Evolutionary conservation across 2,888 invertebrate species (phyloP).

Genomic region (Cheilosia pagana): DNA sequence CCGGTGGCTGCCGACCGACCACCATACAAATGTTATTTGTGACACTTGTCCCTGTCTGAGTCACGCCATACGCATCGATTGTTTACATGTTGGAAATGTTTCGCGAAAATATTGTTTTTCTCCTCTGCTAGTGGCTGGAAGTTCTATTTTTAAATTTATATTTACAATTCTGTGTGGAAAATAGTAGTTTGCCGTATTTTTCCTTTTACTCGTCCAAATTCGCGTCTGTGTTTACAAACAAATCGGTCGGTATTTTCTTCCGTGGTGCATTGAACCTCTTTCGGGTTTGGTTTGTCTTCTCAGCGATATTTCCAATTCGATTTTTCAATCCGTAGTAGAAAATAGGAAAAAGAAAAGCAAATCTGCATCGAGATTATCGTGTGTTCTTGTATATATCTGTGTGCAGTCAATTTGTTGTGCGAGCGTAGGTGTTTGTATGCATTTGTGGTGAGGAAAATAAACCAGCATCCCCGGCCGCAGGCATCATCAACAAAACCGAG

Average conservation of each 20-base stretch:
- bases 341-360: constrained; percentile 19
- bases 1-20: constrained; percentile 55
- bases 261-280: constrained; percentile 63
- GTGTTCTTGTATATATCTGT: constrained; percentile 2
- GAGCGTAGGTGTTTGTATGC: constrained; percentile 68
- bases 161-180: constrained; percentile 26
- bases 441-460: constrained; percentile 16
- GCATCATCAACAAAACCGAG: constrained; percentile 44
- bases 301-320: constrained; percentile 31
- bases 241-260: constrained; percentile 29
- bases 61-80: constrained; percentile 52
- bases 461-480: constrained; percentile 41
- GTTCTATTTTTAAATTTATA: constrained; percentile 57
- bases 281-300: constrained; percentile 2
- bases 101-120: constrained; percentile 33
- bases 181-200: not conserved
- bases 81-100: constrained; percentile 56
- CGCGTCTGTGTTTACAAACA: constrained; percentile 66
- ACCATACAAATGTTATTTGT: constrained; percentile 36
- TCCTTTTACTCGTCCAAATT: not conserved
- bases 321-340: constrained; percentile 32
- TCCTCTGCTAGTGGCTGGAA: not conserved
- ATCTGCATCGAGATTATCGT: constrained; percentile 52
- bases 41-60: constrained; percentile 31
- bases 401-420: constrained; percentile 28